A percentile compares a stretch with the other conserved stretches of the same genome.
Conservation (phyloP, 2,888 invertebrate genomes). For the Stomorhina lunata region DNA sequence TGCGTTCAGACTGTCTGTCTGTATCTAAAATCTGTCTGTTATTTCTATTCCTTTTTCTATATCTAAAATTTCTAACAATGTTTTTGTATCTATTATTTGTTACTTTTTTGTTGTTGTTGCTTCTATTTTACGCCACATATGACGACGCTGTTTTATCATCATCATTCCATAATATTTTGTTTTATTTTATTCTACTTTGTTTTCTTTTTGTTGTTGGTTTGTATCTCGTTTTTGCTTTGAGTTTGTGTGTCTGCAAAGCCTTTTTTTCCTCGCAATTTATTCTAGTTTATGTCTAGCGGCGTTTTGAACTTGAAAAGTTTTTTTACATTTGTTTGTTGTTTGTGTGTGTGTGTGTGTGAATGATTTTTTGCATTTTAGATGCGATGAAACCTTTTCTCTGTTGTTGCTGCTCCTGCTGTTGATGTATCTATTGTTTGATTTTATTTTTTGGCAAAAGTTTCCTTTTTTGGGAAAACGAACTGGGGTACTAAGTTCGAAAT, state of each 20-base stretch:
- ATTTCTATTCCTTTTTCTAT: constrained; percentile 22
- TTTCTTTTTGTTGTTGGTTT: neutral
- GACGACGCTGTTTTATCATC: constrained; percentile 37
- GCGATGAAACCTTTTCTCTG: constrained; percentile 24
- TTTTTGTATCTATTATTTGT: constrained; percentile 14
- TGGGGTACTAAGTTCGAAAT: constrained; percentile 19
- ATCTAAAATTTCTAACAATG: constrained; percentile 14
- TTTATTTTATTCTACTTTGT: constrained; percentile 40
- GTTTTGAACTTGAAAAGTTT: constrained; percentile 68
- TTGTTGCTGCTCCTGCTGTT: constrained; percentile 21
- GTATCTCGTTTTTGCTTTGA: neutral
- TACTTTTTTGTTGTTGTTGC: constrained; percentile 22
- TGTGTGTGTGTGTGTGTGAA: neutral
- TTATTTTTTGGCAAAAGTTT: constrained; percentile 3
- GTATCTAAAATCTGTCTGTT: constrained; percentile 39
- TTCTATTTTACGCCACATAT: constrained; percentile 44
- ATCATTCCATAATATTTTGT: constrained; percentile 48
- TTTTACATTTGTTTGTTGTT: constrained; percentile 33
- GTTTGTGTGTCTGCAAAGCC: neutral
- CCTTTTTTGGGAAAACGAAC: constrained; percentile 12
- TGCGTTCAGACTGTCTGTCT: neutral
- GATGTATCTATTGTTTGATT: constrained; percentile 19
- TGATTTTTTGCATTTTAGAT: constrained; percentile 51
- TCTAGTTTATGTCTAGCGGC: constrained; percentile 62
- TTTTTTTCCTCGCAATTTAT: constrained; percentile 41